Percentiles rank a stretch among this genome's conserved stretches.
These are phyloP conservation scores for Protomyctophum bolini DNA, from an alignment of 2,113 vertebrate genomes.

Conservation along the genomic window DNA sequence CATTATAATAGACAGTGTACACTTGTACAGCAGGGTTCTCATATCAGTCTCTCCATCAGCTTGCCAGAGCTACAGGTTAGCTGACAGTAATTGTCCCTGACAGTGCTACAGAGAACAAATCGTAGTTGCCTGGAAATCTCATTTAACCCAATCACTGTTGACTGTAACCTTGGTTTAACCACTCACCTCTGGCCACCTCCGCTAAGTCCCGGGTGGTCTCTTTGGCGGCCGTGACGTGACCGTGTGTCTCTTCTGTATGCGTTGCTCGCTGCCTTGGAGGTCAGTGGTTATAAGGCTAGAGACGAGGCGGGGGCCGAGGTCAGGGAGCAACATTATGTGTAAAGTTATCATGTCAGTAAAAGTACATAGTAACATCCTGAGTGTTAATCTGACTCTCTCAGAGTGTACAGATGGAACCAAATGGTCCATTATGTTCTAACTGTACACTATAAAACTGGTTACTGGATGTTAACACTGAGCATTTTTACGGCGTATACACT, in stretches of 20 bases:
- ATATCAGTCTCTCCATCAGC: background rate
- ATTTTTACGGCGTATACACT: no score
- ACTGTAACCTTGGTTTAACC: slow-evolving; percentile 20
- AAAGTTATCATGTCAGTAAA: no score
- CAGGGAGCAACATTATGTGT: background rate
- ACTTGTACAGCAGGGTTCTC: background rate
- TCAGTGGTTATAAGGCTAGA: slow-evolving; percentile 25
- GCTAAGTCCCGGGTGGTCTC: background rate
- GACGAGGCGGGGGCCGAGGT: background rate
- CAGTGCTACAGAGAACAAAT: slow-evolving; percentile 7
- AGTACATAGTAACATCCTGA: no score
- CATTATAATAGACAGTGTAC: background rate
- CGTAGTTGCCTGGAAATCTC: background rate
- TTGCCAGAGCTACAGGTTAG: background rate
- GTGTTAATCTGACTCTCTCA: no score
- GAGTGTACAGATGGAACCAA: no score
- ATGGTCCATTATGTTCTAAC: background rate
- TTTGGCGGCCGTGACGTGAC: background rate
- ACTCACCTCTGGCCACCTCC: slow-evolving; percentile 9
- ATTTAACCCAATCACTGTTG: background rate
- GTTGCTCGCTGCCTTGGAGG: slow-evolving; percentile 15
- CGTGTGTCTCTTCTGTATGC: slow-evolving; percentile 2
- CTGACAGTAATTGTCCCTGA: slow-evolving; percentile 8
- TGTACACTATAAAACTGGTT: slow-evolving; percentile 3
- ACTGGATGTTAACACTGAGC: no score